These are phyloP conservation scores for Cryptus armator DNA, from an alignment of 2,888 invertebrate species.

Conservation along the genomic window DNA sequence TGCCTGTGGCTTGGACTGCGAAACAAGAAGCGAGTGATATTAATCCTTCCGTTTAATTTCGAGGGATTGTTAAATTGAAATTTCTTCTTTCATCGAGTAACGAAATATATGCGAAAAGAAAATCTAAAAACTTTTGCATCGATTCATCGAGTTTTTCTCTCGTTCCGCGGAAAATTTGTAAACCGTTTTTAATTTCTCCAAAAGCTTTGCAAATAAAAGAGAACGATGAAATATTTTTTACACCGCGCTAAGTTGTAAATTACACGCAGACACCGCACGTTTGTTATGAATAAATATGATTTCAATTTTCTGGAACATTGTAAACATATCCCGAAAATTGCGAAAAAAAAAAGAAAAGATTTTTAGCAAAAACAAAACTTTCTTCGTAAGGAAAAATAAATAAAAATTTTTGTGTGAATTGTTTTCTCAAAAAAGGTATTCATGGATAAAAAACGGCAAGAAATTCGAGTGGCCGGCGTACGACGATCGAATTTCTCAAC, in stretches of 20 bases:
- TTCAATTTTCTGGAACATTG: background rate
- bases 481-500: constrained; percentile 97
- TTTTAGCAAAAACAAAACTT: background rate
- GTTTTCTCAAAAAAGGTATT: constrained; percentile 86
- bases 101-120: too few species aligned
- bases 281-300: too few species aligned
- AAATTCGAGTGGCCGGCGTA: constrained; percentile 97
- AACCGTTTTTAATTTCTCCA: background rate
- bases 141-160: too few species aligned
- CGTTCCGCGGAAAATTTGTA: background rate
- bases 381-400: constrained; percentile 10
- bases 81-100: background rate
- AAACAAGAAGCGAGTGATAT: constrained; percentile 56
- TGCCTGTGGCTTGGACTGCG: constrained; percentile 67
- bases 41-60: constrained; percentile 31
- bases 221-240: too few species aligned
- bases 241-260: too few species aligned
- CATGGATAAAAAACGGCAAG: constrained; percentile 98
- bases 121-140: too few species aligned
- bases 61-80: background rate
- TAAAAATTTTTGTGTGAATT: background rate
- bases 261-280: too few species aligned
- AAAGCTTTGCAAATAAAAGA: too few species aligned
- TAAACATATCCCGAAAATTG: background rate
- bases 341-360: constrained; percentile 12